Evolutionary conservation across 2,888 invertebrate genomes (phyloP).

Genomic region (Latrodectus elegans): DNA sequence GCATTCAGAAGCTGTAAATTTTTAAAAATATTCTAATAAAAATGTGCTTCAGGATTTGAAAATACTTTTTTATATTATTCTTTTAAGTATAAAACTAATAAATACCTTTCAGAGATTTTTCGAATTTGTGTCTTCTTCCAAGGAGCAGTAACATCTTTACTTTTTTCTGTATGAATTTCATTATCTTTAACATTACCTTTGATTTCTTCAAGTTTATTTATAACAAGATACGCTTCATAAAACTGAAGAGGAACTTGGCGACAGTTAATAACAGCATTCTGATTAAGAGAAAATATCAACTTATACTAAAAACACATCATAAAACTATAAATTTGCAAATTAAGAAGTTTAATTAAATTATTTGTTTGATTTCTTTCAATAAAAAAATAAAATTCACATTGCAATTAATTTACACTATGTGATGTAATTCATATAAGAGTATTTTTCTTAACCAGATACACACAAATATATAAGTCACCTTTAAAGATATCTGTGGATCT

Average conservation of each 20-base stretch:
- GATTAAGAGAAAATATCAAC: conserved; percentile 14
- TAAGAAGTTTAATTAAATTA: no score
- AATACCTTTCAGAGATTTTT: conserved; percentile 27
- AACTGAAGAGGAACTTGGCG: conserved; percentile 77
- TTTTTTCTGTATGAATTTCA: conserved; percentile 71
- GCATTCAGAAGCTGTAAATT: no score
- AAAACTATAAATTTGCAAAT: no score
- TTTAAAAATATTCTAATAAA: no score
- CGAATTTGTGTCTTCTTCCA: conserved; percentile 40
- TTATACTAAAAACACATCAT: not conserved
- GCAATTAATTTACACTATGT: no score
- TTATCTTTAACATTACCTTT: not conserved
- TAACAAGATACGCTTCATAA: conserved; percentile 76
- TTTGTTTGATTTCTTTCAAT: no score
- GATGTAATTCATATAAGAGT: no score
- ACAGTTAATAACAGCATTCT: conserved; percentile 73
- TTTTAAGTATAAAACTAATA: not conserved
- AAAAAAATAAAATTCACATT: no score
- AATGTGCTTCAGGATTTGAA: no score
- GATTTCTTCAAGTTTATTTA: conserved; percentile 72
- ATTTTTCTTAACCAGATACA: no score
- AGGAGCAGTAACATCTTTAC: conserved; percentile 71
- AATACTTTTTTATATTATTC: not conserved
- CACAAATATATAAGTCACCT: no score
- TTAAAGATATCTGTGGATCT: no score